Evolutionary conservation across 2,888 invertebrate genomes (phyloP).

Genomic region (Cynaeus angustus): DNA sequence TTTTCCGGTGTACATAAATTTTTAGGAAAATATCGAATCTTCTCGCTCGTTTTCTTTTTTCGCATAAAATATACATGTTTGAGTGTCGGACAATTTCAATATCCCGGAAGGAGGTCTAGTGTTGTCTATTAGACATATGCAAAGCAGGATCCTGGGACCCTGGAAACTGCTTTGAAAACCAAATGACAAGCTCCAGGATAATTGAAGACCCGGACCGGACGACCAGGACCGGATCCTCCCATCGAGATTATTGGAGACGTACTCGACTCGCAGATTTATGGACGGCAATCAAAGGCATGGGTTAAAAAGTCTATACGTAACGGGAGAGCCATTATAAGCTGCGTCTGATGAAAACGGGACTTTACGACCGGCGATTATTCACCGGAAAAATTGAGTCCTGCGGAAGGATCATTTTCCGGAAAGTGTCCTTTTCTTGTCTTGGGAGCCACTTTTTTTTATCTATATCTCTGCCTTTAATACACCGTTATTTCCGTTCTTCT

Average conservation of each 20-base stretch:
- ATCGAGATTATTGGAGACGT: conserved; percentile 56
- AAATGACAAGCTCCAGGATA: conserved; percentile 65
- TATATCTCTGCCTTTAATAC: too few species aligned
- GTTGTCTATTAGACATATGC: conserved; percentile 58
- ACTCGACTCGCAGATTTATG: conserved; percentile 59
- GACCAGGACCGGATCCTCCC: conserved; percentile 50
- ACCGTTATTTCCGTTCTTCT: too few species aligned
- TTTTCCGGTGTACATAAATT: conserved; percentile 38
- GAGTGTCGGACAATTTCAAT: conserved; percentile 50
- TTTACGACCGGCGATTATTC: conserved; percentile 52
- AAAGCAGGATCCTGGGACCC: conserved; percentile 56
- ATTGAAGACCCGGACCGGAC: conserved; percentile 61
- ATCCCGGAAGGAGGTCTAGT: conserved; percentile 45
- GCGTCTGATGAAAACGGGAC: conserved; percentile 41
- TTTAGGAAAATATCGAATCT: conserved; percentile 30
- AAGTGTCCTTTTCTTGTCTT: background rate
- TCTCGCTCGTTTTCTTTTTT: conserved; percentile 26
- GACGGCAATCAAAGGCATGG: conserved; percentile 60
- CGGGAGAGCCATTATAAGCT: conserved; percentile 47
- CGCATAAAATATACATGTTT: conserved; percentile 37
- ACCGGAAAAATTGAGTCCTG: conserved; percentile 13
- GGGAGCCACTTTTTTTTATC: too few species aligned
- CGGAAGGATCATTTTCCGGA: background rate
- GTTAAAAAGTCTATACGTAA: conserved; percentile 60
- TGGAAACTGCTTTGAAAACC: conserved; percentile 63